phyloP scores from a whole-genome alignment of 2,797 vertebrate species.

The Trachurus trachurus region DNA sequence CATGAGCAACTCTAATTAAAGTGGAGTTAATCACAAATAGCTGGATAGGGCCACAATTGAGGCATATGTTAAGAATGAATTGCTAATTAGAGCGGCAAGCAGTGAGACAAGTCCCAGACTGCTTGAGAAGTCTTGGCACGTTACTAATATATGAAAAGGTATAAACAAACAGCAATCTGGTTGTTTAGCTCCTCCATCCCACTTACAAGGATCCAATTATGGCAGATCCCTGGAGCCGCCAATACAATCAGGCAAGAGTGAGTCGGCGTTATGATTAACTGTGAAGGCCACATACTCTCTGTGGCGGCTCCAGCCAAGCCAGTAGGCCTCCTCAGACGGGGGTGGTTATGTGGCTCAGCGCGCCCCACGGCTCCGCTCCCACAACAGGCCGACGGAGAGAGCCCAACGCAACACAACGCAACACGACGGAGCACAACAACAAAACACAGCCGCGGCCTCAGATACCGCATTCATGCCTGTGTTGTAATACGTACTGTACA shows the following conservation, averaged over 20 bases:
- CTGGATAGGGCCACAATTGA: constrained; percentile 89
- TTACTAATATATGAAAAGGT: constrained; percentile 92
- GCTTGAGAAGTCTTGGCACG: constrained; percentile 89
- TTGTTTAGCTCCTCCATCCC: constrained; percentile 91
- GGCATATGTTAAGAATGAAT: constrained; percentile 92
- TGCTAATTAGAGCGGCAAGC: constrained; percentile 89
- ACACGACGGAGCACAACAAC: constrained; percentile 40
- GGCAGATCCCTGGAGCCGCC: constrained; percentile 90
- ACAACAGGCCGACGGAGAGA: constrained; percentile 62
- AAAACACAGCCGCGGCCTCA: constrained; percentile 59
- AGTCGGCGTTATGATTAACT: constrained; percentile 89
- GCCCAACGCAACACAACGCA: constrained; percentile 55
- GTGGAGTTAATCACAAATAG: constrained; percentile 89
- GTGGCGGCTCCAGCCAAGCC: constrained; percentile 80
- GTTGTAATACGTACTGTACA: constrained; percentile 62
- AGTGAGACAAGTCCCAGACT: constrained; percentile 87
- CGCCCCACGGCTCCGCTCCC: constrained; percentile 70
- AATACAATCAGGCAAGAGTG: constrained; percentile 88
- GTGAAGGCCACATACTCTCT: constrained; percentile 85
- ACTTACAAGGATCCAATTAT: constrained; percentile 93
- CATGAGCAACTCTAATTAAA: constrained; percentile 89
- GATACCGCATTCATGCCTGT: constrained; percentile 63
- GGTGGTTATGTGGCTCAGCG: constrained; percentile 75
- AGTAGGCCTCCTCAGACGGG: constrained; percentile 78
- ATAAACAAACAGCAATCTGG: constrained; percentile 93